Evolutionary conservation across 2,888 invertebrate genomes (phyloP).

Genomic region (Ectemnius lituratus): DNA sequence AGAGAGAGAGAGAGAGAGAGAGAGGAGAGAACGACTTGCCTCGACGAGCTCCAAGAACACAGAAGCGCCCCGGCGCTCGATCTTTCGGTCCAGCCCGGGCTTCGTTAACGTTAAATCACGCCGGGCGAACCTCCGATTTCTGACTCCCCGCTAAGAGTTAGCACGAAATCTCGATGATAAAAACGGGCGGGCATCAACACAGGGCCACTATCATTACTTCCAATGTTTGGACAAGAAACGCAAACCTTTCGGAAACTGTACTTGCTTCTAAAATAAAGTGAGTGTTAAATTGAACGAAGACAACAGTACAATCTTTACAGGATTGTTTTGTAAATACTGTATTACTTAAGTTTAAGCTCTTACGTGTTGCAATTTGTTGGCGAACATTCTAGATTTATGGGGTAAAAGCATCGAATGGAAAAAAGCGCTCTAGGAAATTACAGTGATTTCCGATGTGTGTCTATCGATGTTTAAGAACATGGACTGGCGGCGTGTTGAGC

Average conservation of each 20-base stretch:
- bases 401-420: conserved; percentile 18
- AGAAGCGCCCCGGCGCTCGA: conserved; percentile 24
- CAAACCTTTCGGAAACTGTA: too few species aligned
- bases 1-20: too few species aligned
- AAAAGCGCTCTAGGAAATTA: conserved; percentile 40
- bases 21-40: neutral
- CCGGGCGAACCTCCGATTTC: conserved; percentile 25
- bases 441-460: conserved; percentile 61
- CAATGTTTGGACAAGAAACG: too few species aligned
- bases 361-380: too few species aligned
- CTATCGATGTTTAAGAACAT: conserved; percentile 32
- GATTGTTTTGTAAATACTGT: too few species aligned
- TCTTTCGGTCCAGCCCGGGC: conserved; percentile 28
- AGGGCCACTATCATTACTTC: too few species aligned
- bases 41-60: conserved; percentile 8
- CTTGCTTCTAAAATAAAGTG: neutral
- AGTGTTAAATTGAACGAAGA: conserved; percentile 55
- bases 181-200: neutral
- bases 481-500: neutral
- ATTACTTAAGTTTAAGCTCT: too few species aligned
- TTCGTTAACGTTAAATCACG: conserved; percentile 57
- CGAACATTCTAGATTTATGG: too few species aligned
- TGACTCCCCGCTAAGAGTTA: too few species aligned
- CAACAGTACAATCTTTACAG: conserved; percentile 30
- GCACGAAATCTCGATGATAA: neutral